phyloP scores from a whole-genome alignment of 2,113 vertebrate genomes.

The Chloropsis cyanopogon region DNA sequence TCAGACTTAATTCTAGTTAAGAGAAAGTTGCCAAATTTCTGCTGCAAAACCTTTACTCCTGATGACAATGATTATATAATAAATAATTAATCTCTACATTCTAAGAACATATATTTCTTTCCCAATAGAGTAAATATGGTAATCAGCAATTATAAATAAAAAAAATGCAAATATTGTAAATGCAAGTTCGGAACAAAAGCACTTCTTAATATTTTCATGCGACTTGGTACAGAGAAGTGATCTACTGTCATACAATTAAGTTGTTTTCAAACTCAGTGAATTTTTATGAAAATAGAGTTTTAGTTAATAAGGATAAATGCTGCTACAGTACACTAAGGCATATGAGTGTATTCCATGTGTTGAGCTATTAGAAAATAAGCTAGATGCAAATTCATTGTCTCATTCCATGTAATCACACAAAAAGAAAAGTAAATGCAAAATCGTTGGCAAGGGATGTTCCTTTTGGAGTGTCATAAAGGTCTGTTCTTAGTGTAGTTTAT shows the following conservation, averaged over 20 bases:
- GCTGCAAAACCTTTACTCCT: not conserved
- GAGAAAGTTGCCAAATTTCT: not conserved
- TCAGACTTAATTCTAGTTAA: not conserved
- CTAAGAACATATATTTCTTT: not conserved
- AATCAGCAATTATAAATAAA: not conserved
- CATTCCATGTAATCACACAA: not conserved
- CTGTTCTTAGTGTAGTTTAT: not conserved
- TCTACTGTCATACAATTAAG: not conserved
- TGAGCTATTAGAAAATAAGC: not conserved
- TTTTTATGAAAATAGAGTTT: not conserved
- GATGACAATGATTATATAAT: not conserved
- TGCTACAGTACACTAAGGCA: not conserved
- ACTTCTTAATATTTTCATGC: not conserved
- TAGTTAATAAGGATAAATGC: not conserved
- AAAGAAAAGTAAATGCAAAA: not conserved
- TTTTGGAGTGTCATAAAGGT: not conserved
- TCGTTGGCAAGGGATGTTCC: accelerated
- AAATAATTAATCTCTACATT: not conserved
- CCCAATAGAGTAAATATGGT: not conserved
- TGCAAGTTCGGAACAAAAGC: not conserved
- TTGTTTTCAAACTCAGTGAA: not conserved
- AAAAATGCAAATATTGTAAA: not conserved
- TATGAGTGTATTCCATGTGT: not conserved
- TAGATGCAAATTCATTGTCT: not conserved
- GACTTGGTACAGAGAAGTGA: not conserved